phyloP scores from a whole-genome alignment of 2,797 vertebrate genomes.

The Chelon auratus region DNA sequence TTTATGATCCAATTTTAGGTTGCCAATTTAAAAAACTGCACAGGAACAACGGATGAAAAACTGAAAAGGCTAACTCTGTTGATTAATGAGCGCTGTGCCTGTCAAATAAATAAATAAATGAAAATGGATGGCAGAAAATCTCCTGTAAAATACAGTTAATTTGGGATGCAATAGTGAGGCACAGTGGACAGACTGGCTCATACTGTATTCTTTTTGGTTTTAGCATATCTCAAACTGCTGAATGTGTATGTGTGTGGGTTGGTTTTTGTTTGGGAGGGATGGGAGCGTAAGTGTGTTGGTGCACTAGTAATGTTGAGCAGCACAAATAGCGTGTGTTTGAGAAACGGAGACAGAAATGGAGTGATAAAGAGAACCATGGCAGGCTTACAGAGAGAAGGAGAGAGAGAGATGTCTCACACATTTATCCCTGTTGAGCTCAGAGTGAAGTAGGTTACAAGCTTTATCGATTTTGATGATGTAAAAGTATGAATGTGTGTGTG shows the following conservation, averaged over 20 bases:
- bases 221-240: conserved; percentile 13
- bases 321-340: conserved; percentile 19
- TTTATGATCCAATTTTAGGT: background rate
- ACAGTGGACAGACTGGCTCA: background rate
- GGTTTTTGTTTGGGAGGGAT: conserved; percentile 21
- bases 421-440: conserved; percentile 69
- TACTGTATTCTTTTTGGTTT: conserved; percentile 4
- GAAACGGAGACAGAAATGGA: conserved; percentile 9
- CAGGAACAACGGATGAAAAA: background rate
- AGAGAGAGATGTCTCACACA: conserved; percentile 52
- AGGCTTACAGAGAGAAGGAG: conserved; percentile 25
- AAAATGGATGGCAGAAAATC: background rate
- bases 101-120: background rate
- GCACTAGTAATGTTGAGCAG: conserved; percentile 34
- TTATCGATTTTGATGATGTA: conserved; percentile 75
- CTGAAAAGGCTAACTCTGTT: background rate
- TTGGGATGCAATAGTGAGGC: conserved; percentile 2
- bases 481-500: conserved; percentile 30
- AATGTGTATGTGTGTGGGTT: conserved; percentile 8
- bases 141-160: conserved; percentile 9
- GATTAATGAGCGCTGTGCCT: background rate
- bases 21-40: background rate
- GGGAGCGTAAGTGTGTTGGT: conserved; percentile 35
- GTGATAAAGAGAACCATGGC: conserved; percentile 37
- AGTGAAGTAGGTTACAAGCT: conserved; percentile 78